Evolutionary conservation across 2,797 vertebrate species (phyloP).

Genomic region (Neoniphon sammara): DNA sequence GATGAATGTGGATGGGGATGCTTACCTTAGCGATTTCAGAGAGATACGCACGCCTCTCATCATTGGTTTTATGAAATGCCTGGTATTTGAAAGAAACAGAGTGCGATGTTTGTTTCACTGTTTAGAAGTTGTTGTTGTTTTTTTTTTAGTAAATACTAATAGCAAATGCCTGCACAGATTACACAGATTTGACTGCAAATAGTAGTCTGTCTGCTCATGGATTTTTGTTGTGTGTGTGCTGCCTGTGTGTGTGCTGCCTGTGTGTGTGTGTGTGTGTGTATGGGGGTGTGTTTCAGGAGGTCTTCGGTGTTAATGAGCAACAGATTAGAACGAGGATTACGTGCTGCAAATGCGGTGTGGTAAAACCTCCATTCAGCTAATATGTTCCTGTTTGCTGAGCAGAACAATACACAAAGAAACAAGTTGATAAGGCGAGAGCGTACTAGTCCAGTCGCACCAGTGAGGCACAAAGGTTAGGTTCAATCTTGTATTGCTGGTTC

Average conservation of each 20-base stretch:
- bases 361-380: conserved; percentile 57
- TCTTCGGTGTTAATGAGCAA: conserved; percentile 55
- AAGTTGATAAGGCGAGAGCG: conserved; percentile 17
- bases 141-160: neutral
- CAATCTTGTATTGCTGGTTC: neutral
- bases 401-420: conserved; percentile 74
- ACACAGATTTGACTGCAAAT: conserved; percentile 8
- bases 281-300: conserved; percentile 34
- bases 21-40: conserved; percentile 89
- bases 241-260: conserved; percentile 24
- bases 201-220: neutral
- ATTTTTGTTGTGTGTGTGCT: conserved; percentile 7
- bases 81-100: conserved; percentile 65
- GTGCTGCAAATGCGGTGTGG: conserved; percentile 39
- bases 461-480: conserved; percentile 40
- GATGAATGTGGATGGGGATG: conserved; percentile 17
- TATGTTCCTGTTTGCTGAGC: conserved; percentile 47
- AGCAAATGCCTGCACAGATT: neutral
- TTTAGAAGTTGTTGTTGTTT: neutral
- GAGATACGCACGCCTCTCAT: conserved; percentile 83
- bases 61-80: conserved; percentile 90
- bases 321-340: conserved; percentile 70
- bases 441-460: neutral
- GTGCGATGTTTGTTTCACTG: conserved; percentile 5
- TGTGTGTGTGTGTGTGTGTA: too few relatives aligned